A percentile compares a stretch with the other conserved stretches of the same genome.
Conservation (phyloP, 2,113 vertebrate species). For the Acanthisitta chloris region DNA sequence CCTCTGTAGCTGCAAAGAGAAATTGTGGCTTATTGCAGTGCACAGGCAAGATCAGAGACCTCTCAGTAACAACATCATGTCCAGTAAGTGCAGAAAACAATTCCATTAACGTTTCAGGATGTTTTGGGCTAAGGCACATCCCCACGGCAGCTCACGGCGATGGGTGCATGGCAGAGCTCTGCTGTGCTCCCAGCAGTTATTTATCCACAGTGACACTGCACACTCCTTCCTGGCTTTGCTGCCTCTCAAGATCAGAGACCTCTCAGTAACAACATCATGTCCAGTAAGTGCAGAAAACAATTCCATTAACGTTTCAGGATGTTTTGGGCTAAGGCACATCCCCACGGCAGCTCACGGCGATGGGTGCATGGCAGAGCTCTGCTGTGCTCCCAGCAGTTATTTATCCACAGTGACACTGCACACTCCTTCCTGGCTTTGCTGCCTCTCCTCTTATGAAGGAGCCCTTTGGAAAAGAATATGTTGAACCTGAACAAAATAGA, state of each 20-base stretch:
- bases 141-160: neutral
- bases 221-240: neutral
- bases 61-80: neutral
- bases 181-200: neutral
- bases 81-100: constrained; percentile 19
- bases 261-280: neutral
- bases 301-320: neutral
- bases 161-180: neutral
- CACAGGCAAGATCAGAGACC: neutral
- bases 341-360: neutral
- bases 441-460: rapidly evolving
- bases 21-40: neutral
- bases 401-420: neutral
- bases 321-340: neutral
- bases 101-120: neutral
- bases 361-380: neutral
- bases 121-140: neutral
- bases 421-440: neutral
- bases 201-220: neutral
- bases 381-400: neutral
- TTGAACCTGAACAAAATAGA: neutral
- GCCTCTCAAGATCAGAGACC: neutral
- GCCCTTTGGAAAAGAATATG: too few species aligned
- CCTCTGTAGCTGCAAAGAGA: neutral
- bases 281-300: constrained; percentile 19